Evolutionary conservation across 2,888 invertebrate species (phyloP).

Genomic region (Tolmerus cingulatus): DNA sequence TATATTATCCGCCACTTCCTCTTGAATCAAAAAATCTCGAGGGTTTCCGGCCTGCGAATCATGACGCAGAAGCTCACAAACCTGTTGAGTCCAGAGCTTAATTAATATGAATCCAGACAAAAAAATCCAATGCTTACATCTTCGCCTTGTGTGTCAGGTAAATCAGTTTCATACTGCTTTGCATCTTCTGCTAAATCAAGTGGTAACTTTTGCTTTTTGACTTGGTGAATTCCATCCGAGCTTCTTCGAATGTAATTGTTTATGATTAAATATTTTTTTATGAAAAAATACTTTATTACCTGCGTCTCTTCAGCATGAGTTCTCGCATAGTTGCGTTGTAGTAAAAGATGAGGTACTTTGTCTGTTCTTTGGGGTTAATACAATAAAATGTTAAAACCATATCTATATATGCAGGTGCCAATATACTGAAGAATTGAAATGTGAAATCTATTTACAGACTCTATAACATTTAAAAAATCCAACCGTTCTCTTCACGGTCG

Average conservation of each 20-base stretch:
- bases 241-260: neutral
- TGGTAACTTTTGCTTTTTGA: neutral
- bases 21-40: neutral
- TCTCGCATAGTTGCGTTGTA: neutral
- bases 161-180: neutral
- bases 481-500: too few species aligned
- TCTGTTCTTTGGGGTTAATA: neutral
- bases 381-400: neutral
- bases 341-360: neutral
- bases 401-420: too few species aligned
- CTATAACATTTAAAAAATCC: too few species aligned
- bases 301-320: neutral
- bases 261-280: neutral
- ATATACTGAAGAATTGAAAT: too few species aligned
- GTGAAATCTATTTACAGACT: too few species aligned
- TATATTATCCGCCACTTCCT: neutral
- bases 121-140: neutral
- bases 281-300: neutral
- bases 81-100: neutral
- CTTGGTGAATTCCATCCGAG: neutral
- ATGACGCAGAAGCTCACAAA: neutral
- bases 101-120: neutral
- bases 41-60: neutral
- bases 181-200: neutral
- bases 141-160: neutral